Base-by-base conservation (phyloP, 2,797 vertebrate genomes). In the Hyperoplus lanceolatus region DNA sequence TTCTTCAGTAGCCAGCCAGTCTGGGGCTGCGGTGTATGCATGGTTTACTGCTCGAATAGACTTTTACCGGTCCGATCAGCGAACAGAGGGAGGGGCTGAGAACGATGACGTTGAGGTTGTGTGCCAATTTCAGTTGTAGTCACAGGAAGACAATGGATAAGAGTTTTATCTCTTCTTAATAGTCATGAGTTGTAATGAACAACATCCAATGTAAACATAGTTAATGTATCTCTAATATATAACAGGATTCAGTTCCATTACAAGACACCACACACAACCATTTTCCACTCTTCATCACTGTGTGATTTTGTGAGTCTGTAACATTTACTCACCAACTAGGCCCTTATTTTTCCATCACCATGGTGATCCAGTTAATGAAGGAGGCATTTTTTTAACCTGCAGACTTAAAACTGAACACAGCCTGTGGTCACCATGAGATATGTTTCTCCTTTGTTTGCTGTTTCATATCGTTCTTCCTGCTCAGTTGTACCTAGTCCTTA, bases 381-480 rank as follows among this genome's bases (percentile, higher is more conserved):
- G 58, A 88, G 81, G 38, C 49, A 60, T 29, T 82, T 82, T 81
- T 76, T 29, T 75, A 67, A 79, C 80, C 56, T 62, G 15, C 63
- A 70, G 55, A 49, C 60, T 7, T 66, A 18, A 81, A 61, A 36
- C 68, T 21, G 62, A 77, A 60, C 75, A 72, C 53, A 72, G 75
- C 45, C 75, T 71, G 83, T 75, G 68, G 76, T 79, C 6, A 3
- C 57, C 39, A 43, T 69, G 45, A 65, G 43, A 75, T 77, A 51
- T 66, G 21, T 66, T 73, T 68, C 81, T 70, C 75, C 48, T 29
- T 73, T 70, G 73, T 10, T 61, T 54, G 36, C 60, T 29, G 16
- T 73, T 75, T 75, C 16, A 49, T 73, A 56, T n/a, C 45, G 46
- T 59, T 75, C 18, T 72, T 69, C 42, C 4, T 15, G 70, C 50